These are phyloP conservation scores for Phymastichus coffea DNA, from an alignment of 1,140 invertebrate genomes.

Conservation along the genomic window DNA sequence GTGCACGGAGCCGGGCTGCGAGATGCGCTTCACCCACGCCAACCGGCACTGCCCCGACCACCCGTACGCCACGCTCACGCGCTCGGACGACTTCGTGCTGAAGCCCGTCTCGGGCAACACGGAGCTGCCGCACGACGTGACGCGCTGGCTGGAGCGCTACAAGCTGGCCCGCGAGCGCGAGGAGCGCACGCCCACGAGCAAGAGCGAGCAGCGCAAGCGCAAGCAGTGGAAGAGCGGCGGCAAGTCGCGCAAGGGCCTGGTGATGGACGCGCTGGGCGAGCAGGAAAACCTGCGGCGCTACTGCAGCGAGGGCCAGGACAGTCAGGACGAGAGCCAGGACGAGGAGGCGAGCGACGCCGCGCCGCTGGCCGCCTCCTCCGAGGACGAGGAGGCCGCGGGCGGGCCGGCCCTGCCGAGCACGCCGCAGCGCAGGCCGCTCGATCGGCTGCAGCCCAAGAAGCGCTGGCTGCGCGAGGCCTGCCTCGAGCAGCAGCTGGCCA, in stretches of 20 bases:
- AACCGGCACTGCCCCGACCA: constrained; percentile 75
- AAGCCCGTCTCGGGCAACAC: constrained; percentile 57
- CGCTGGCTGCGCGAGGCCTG: constrained; percentile 64
- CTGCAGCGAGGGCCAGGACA: constrained; percentile 46
- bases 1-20: constrained; percentile 68
- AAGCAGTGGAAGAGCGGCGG: constrained; percentile 45
- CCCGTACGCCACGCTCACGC: constrained; percentile 60
- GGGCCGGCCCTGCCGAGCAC: constrained; percentile 41
- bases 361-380: constrained; percentile 42
- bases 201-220: constrained; percentile 51
- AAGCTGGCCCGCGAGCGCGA: constrained; percentile 52
- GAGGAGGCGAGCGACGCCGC: constrained; percentile 47
- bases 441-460: constrained; percentile 63
- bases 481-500: constrained; percentile 56
- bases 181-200: constrained; percentile 55
- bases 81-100: constrained; percentile 60
- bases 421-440: constrained; percentile 45
- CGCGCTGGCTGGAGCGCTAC: constrained; percentile 62
- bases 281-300: constrained; percentile 51
- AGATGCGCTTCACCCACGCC: constrained; percentile 77
- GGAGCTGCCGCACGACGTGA: constrained; percentile 60
- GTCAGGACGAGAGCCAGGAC: constrained; percentile 54
- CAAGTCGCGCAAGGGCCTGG: constrained; percentile 51
- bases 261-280: constrained; percentile 49
- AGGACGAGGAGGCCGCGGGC: constrained; percentile 42